Evolutionary conservation across 2,888 invertebrate species (phyloP).

Genomic region (Invenusta paracnida): DNA sequence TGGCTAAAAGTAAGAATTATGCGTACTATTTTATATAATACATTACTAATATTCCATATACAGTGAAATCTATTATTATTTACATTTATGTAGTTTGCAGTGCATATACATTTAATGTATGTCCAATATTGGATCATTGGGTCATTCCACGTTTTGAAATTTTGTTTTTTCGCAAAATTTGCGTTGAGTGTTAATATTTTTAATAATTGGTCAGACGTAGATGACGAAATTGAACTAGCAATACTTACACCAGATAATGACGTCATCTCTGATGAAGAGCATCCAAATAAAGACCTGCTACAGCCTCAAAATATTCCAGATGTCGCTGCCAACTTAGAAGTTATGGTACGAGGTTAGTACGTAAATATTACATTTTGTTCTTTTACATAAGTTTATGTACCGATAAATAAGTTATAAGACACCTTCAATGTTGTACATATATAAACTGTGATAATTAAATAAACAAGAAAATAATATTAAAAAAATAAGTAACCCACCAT

Average conservation of each 20-base stretch:
- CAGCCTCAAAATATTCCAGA: background rate
- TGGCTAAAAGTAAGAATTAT: too few relatives aligned
- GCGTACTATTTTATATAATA: too few relatives aligned
- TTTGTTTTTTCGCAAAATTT: background rate
- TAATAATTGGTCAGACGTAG: background rate
- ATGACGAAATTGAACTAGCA: conserved; percentile 7
- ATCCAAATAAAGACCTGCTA: background rate
- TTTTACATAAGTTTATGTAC: background rate
- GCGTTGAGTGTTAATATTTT: background rate
- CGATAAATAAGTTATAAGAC: background rate
- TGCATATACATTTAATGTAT: background rate
- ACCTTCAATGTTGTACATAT: background rate
- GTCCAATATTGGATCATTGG: conserved; percentile 29
- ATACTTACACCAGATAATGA: conserved; percentile 1
- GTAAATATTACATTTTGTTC: background rate
- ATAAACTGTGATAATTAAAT: too few relatives aligned
- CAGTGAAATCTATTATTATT: background rate
- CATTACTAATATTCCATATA: too few relatives aligned
- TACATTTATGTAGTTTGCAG: background rate
- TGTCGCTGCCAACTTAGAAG: conserved; percentile 11
- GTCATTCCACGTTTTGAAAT: background rate
- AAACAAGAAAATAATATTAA: too few relatives aligned
- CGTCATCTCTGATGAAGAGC: conserved; percentile 3
- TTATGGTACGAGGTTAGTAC: background rate
- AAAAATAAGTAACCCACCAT: too few relatives aligned